phyloP scores from a whole-genome alignment of 2,888 invertebrate species.

The Pharmacophagus antenor region DNA sequence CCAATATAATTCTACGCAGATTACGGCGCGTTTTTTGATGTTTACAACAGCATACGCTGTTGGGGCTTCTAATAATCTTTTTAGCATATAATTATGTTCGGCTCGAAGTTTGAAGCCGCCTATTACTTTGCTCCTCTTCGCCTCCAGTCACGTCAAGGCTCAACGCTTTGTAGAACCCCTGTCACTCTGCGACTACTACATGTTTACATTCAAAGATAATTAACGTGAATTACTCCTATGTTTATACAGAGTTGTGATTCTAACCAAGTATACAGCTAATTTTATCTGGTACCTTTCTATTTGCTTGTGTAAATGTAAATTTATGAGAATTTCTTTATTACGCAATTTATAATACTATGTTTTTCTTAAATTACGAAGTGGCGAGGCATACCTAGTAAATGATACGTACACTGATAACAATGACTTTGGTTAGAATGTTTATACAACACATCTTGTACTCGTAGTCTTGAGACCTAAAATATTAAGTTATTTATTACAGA shows the following conservation, averaged over 20 bases:
- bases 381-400: too few species aligned
- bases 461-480: too few species aligned
- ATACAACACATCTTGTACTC: too few species aligned
- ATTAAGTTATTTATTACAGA: too few species aligned
- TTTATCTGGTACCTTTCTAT: conserved; percentile 22
- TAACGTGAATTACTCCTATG: conserved; percentile 33
- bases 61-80: conserved; percentile 36
- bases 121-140: conserved; percentile 38
- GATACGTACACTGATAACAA: too few species aligned
- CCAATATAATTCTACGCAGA: not conserved
- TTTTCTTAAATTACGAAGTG: too few species aligned
- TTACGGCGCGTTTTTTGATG: conserved; percentile 18
- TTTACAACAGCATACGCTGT: conserved; percentile 27
- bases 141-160: conserved; percentile 40
- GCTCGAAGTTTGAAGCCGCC: conserved; percentile 34
- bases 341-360: too few species aligned
- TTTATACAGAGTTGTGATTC: conserved; percentile 26
- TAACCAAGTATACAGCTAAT: conserved; percentile 21
- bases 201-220: conserved; percentile 42
- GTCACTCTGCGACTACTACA: conserved; percentile 40
- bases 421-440: too few species aligned
- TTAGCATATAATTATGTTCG: conserved; percentile 39
- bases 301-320: not conserved
- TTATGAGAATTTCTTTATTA: too few species aligned
- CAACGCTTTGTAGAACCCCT: conserved; percentile 35